These are phyloP conservation scores for Heptranchias perlo DNA, from an alignment of 2,113 vertebrate species.

Conservation along the genomic window DNA sequence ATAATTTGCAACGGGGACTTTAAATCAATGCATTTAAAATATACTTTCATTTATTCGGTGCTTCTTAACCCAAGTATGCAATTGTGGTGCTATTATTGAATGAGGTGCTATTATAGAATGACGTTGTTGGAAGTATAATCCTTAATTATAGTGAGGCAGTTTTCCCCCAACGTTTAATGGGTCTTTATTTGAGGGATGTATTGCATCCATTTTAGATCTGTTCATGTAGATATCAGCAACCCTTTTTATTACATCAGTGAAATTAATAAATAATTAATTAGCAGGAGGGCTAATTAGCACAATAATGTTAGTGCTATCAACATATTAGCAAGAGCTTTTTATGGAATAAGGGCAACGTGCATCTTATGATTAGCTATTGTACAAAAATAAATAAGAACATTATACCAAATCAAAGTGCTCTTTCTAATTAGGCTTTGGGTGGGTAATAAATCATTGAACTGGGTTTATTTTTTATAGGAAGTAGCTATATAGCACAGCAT, in stretches of 20 bases:
- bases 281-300: neutral
- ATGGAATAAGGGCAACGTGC: neutral
- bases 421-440: neutral
- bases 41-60: neutral
- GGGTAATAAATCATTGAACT: neutral
- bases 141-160: neutral
- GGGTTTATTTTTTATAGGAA: neutral
- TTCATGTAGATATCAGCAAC: neutral
- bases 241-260: neutral
- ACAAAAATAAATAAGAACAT: neutral
- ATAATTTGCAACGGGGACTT: neutral
- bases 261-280: neutral
- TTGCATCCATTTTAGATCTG: neutral
- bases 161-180: neutral
- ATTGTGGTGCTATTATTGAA: neutral
- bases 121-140: neutral
- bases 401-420: neutral
- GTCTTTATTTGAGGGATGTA: neutral
- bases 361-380: neutral
- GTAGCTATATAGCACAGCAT: neutral
- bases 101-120: slow-evolving; percentile 8
- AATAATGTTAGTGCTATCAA: neutral
- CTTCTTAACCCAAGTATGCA: neutral
- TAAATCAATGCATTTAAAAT: neutral
- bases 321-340: neutral